Evolutionary conservation across 2,113 vertebrate genomes (phyloP).

Genomic region (Thinocorus orbignyianus): DNA sequence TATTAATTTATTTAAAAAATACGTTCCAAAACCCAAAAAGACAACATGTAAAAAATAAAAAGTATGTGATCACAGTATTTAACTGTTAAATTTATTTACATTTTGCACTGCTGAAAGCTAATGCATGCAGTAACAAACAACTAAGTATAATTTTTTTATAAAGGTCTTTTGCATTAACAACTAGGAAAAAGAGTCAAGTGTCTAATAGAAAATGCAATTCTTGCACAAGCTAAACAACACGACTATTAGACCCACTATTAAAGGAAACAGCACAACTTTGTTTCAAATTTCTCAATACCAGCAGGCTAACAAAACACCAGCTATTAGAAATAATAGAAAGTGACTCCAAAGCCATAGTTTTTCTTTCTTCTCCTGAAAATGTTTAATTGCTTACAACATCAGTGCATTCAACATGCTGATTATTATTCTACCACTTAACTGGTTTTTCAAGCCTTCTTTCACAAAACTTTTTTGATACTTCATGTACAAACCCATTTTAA

Average conservation of each 20-base stretch:
- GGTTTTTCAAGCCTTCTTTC: neutral
- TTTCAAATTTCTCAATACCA: neutral
- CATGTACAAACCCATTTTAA: neutral
- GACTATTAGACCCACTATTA: neutral
- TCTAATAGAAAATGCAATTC: neutral
- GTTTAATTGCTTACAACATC: neutral
- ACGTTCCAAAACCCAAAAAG: fast-evolving
- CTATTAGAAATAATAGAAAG: neutral
- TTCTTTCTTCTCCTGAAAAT: neutral
- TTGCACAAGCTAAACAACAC: neutral
- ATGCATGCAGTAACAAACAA: slow-evolving; percentile 4
- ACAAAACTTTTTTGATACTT: neutral
- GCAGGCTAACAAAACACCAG: neutral
- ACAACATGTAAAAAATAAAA: neutral
- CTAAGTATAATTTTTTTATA: neutral
- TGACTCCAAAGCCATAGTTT: neutral
- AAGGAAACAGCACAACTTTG: neutral
- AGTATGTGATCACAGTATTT: neutral
- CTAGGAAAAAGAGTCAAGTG: slow-evolving; percentile 35
- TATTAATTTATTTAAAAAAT: neutral
- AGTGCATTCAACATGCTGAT: neutral
- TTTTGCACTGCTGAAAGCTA: slow-evolving; percentile 16
- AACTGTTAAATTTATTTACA: neutral
- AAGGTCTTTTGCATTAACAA: slow-evolving; percentile 36
- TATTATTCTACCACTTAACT: neutral